Percentiles rank a stretch among this genome's conserved stretches.
Conservation (phyloP, 2,888 invertebrate genomes). For the Rhodophaea formosa region DNA sequence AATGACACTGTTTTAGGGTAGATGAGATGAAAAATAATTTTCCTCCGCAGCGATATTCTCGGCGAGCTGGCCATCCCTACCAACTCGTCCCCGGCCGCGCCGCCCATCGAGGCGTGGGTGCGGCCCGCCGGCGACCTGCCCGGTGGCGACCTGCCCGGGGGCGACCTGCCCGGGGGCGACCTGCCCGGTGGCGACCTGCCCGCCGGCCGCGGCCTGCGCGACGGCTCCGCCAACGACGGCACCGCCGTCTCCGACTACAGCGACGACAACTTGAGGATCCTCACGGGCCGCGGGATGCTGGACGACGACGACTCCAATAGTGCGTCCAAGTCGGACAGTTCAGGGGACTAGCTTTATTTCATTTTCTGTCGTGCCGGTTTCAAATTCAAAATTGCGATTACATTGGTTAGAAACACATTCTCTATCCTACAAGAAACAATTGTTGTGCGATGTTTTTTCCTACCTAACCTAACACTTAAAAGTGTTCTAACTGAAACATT, state of each 20-base stretch:
- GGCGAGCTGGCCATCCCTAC: conserved; percentile 35
- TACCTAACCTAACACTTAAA: too few relatives aligned
- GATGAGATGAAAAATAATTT: too few relatives aligned
- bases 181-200: background rate
- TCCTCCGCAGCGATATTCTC: conserved; percentile 25
- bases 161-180: conserved; percentile 30
- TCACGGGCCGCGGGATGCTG: background rate
- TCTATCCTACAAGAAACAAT: too few relatives aligned
- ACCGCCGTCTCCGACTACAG: background rate
- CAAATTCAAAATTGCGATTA: too few relatives aligned
- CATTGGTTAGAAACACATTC: too few relatives aligned
- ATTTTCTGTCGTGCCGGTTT: too few relatives aligned
- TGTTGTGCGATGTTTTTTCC: too few relatives aligned
- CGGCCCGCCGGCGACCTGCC: background rate
- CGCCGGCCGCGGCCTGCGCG: background rate
- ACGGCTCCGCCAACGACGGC: background rate
- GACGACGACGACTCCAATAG: background rate
- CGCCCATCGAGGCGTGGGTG: conserved; percentile 12
- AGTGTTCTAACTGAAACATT: too few relatives aligned
- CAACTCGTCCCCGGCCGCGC: conserved; percentile 15
- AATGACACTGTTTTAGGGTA: too few relatives aligned
- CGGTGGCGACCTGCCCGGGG: too few relatives aligned
- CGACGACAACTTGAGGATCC: background rate
- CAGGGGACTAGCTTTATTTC: background rate
- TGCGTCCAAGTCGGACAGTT: background rate